A percentile compares a stretch with the other conserved stretches of the same genome.
Evolutionary conservation across 2,888 invertebrate genomes (phyloP).

Genomic region (Notodonta dromedarius): DNA sequence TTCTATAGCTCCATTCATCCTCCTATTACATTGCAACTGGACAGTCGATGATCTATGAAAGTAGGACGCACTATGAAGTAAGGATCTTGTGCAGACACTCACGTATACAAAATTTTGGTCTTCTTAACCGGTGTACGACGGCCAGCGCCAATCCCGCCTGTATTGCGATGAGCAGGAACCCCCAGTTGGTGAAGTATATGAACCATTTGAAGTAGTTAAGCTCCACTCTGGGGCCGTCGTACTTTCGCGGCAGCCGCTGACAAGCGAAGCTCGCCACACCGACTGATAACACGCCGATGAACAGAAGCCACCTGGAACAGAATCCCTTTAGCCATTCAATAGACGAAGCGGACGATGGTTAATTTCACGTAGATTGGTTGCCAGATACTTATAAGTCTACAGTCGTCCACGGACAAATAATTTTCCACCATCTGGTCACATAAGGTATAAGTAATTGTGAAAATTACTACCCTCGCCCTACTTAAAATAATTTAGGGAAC

Average conservation of each 20-base stretch:
- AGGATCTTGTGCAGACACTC: constrained; percentile 39
- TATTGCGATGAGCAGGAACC: constrained; percentile 82
- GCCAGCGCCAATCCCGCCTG: constrained; percentile 84
- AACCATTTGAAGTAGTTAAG: constrained; percentile 86
- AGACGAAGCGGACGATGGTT: too few species aligned
- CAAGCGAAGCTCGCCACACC: constrained; percentile 73
- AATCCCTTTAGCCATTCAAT: background rate
- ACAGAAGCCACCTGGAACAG: constrained; percentile 79
- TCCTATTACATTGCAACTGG: background rate
- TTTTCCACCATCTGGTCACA: too few species aligned
- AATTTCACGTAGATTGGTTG: too few species aligned
- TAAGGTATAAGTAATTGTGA: too few species aligned
- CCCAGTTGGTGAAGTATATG: constrained; percentile 91
- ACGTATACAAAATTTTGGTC: constrained; percentile 62
- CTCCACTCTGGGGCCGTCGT: constrained; percentile 63
- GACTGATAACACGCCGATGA: constrained; percentile 76
- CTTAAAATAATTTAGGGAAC: too few species aligned
- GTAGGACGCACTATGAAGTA: too few species aligned
- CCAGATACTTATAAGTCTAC: too few species aligned
- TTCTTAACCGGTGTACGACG: constrained; percentile 76
- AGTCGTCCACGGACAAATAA: too few species aligned
- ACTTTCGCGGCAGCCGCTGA: constrained; percentile 65
- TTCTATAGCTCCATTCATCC: too few species aligned
- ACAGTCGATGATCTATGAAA: background rate
- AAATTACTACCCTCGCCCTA: too few species aligned